Evolutionary conservation across 1,140 invertebrate genomes (phyloP), one percentile per base, ranked within the genome.

Genomic region (Varroa destructor): DNA sequence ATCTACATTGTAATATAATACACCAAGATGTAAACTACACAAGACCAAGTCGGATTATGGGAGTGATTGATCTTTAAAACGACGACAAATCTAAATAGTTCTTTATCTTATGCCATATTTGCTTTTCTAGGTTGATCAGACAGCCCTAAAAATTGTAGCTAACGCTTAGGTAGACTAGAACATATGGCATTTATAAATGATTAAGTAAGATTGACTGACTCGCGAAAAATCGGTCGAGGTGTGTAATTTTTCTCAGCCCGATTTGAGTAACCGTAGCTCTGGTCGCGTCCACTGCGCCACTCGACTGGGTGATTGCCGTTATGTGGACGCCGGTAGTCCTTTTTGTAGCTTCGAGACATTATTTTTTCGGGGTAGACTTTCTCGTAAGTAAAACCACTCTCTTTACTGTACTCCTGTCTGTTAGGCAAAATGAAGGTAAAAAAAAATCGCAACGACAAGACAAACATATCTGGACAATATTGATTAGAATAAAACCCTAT

Each of bases 341-440:
- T 67, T 40, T 67, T 67, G 61, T 67, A 67, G 61, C 61, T 67
- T 2, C 37, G 61, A 2, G 61, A 67, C 12, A 67, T 37, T 1
- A 67, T 37, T 67, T 67, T 67, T 40, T 67, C 61, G 40, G 61
- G 61, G 46, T 67, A 67, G 61, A 67, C 61, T 67, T 46, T 40
- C 36, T 67, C 61, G 46, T 36, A 67, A 12, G 61, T 67, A 8
- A 67, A 67, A 46, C 61, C 61, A 36, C 61, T 40, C 61, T 67
- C 61, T 12, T 67, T 67, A 37, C 40, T 67, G 37, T 67, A 67
- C 46, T 67, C 61, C 1, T 46, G 1, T 46, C 61, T 67, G 61
- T 25, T 14, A 12, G 55, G 10, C 55, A n/a, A 56, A 12, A n/a
- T 58, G 57, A 58, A 58, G 3, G 25, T 3, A 58, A 36, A 36